Evolutionary conservation across 2,888 invertebrate genomes (phyloP), one percentile per base, ranked within the genome.

Genomic region (Scaptomyza flava): DNA sequence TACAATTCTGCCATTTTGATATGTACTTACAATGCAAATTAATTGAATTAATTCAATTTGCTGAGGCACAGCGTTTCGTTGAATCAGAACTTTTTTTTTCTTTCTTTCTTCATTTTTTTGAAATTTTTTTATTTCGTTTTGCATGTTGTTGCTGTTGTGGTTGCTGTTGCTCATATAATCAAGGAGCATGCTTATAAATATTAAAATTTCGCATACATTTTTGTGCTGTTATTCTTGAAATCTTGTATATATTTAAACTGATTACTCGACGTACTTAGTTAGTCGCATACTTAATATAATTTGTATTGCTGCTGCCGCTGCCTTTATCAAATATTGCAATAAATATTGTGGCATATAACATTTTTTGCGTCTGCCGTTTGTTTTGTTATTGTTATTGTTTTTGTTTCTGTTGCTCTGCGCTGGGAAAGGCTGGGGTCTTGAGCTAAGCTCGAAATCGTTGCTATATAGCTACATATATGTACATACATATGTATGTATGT

Each of bases 21-120:
- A 68, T 75, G 75, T 82, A 82, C 84, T 84, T 84, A 87, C 85
- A 89, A 89, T 89, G 87, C 89, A 88, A 88, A 89, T 88, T 89
- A 88, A 89, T 89, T 89, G 82, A 89, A 88, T 89, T 89, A 88
- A 89, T 89, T 89, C 82, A 89, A 89, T 89, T 89, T 89, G 70
- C 60, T 63, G 61, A 23, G 43, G 33, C 59, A 27, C 68, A 71
- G 59, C 65, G 64, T 63, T 56, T 47, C 54, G 75, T 64, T 74
- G 75, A 75, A 52, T 64, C 45, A 50, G 20, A 8, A 14, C 9
- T 36, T 34, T 46, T 20, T 38, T 38, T 36, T 41, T 51, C n/a
- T 43, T 34, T 56, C 34, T 50, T 62, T 59, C 11, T n/a, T n/a
- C n/a, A n/a, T n/a, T n/a, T n/a, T n/a, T n/a, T n/a, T n/a, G n/a